phyloP scores from a whole-genome alignment of 2,797 vertebrate genomes.

The Malacoraja senta region DNA sequence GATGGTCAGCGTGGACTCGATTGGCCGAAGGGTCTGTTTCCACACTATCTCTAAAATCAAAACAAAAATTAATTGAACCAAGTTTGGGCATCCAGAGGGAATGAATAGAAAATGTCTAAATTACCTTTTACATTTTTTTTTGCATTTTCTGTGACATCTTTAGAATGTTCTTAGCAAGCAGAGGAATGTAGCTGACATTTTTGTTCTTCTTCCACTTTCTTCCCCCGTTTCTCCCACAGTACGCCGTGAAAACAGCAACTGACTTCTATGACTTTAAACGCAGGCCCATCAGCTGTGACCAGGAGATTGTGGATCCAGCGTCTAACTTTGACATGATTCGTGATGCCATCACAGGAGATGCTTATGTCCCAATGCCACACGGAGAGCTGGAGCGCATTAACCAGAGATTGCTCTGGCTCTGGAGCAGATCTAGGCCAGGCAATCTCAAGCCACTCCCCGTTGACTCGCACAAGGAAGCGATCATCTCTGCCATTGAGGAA shows the following conservation, averaged over 20 bases:
- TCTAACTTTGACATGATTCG: slow-evolving; percentile 60
- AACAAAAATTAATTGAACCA: background rate
- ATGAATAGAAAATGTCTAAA: background rate
- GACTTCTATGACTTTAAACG: slow-evolving; percentile 55
- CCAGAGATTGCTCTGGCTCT: slow-evolving; percentile 62
- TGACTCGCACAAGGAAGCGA: slow-evolving; percentile 69
- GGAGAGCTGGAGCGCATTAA: slow-evolving; percentile 59
- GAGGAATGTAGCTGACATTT: background rate
- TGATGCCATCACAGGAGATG: slow-evolving; percentile 77
- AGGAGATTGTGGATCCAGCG: slow-evolving; percentile 62
- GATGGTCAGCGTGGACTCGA: too few relatives aligned
- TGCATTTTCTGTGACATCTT: background rate
- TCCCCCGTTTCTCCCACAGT: slow-evolving; percentile 54
- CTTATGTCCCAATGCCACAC: slow-evolving; percentile 59
- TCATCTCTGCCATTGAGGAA: slow-evolving; percentile 68
- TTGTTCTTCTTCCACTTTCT: background rate
- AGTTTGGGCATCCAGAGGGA: background rate
- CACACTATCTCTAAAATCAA: too few relatives aligned
- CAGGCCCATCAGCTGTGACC: slow-evolving; percentile 62
- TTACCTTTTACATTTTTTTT: background rate
- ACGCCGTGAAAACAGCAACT: slow-evolving; percentile 61
- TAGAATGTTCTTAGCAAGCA: background rate
- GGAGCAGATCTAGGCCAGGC: slow-evolving; percentile 59
- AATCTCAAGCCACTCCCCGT: slow-evolving; percentile 71
- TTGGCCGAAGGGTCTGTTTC: too few relatives aligned